Evolutionary conservation across 2,113 vertebrate genomes (phyloP).

Genomic region (Potamarius usumacintae): DNA sequence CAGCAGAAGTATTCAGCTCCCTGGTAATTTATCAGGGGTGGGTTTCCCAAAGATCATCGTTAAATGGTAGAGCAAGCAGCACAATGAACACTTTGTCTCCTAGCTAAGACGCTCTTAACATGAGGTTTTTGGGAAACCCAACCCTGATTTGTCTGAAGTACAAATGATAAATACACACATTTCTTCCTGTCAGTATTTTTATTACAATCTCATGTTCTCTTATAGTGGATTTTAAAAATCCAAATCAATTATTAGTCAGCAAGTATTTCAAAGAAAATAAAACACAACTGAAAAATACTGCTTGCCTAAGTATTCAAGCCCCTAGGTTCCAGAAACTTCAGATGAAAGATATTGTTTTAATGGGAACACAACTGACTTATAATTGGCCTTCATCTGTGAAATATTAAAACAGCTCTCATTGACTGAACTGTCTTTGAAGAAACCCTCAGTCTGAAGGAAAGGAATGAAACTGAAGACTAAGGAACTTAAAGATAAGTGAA

Average conservation of each 20-base stretch:
- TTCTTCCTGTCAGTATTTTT: neutral
- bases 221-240: neutral
- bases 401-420: neutral
- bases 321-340: too few species aligned
- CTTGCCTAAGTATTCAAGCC: neutral
- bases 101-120: too few species aligned
- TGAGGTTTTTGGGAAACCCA: too few species aligned
- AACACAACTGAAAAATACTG: neutral
- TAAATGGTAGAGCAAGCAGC: too few species aligned
- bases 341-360: too few species aligned
- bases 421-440: neutral
- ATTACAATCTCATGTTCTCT: neutral
- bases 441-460: neutral
- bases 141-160: neutral
- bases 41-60: too few species aligned
- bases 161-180: neutral
- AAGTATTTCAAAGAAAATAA: neutral
- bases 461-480: neutral
- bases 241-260: neutral
- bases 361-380: too few species aligned
- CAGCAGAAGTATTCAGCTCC: neutral
- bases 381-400: too few species aligned
- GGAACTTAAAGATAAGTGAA: neutral
- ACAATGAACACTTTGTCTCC: too few species aligned
- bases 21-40: neutral